These are phyloP conservation scores for Nematopogon swammerdamellus DNA, from an alignment of 2,888 invertebrate genomes.

Conservation along the genomic window DNA sequence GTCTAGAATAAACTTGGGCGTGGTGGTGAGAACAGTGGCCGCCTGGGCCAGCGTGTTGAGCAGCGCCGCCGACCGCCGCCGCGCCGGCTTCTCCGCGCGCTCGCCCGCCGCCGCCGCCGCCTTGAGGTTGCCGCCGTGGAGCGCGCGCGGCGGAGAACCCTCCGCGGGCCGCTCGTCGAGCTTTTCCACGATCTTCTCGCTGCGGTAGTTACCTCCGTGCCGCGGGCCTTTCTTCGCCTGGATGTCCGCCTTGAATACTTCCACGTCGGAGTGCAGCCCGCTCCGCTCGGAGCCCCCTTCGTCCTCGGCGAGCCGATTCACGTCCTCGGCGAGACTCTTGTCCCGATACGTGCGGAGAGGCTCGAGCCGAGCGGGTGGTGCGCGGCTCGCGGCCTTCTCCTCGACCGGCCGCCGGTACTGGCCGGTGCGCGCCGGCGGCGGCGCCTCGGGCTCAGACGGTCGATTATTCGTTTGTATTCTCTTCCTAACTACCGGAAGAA, in stretches of 20 bases:
- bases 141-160: neutral
- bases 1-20: constrained; percentile 39
- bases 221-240: constrained; percentile 30
- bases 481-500: too few relatives aligned
- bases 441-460: too few relatives aligned
- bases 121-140: constrained; percentile 10
- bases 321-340: constrained; percentile 36
- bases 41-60: constrained; percentile 38
- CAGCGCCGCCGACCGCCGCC: constrained; percentile 22
- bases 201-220: constrained; percentile 47
- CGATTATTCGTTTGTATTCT: too few relatives aligned
- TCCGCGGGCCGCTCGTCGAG: constrained; percentile 12
- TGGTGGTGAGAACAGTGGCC: constrained; percentile 34
- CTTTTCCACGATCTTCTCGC: constrained; percentile 17
- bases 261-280: constrained; percentile 20
- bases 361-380: neutral
- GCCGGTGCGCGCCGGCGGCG: neutral
- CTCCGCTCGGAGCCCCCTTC: too few relatives aligned
- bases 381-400: neutral
- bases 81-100: neutral
- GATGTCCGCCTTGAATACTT: constrained; percentile 36
- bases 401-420: neutral
- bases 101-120: neutral
- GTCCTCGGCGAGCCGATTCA: constrained; percentile 31
- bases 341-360: constrained; percentile 27